Evolutionary conservation across 1,140 invertebrate genomes (phyloP).

Genomic region (Lucilia cuprina): DNA sequence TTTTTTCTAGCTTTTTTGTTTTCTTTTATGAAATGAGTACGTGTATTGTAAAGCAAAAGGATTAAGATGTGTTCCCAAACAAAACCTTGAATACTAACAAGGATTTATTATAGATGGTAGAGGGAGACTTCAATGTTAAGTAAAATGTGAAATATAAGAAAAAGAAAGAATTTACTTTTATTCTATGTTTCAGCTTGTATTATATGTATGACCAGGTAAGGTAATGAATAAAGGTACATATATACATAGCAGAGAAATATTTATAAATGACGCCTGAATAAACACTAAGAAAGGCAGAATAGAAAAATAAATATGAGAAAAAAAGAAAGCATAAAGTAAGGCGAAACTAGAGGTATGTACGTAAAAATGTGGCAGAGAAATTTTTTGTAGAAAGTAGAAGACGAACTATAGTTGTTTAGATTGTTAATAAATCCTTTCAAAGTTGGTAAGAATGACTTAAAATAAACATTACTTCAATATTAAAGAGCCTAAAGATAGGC

Average conservation of each 20-base stretch:
- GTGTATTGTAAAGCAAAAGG: not conserved
- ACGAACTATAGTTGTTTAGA: not conserved
- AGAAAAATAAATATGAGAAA: not conserved
- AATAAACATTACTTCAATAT: too few relatives aligned
- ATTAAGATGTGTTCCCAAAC: not conserved
- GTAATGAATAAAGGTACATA: not conserved
- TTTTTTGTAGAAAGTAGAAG: not conserved
- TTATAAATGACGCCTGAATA: conserved; percentile 2
- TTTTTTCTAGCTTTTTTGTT: not conserved
- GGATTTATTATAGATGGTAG: not conserved
- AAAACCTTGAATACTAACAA: conserved; percentile 14
- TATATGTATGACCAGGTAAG: conserved; percentile 1
- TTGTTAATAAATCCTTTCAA: too few relatives aligned
- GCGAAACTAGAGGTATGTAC: not conserved
- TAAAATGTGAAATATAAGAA: not conserved
- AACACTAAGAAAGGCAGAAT: not conserved
- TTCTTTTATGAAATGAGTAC: not conserved
- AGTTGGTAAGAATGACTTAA: too few relatives aligned
- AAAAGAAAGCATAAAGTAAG: not conserved
- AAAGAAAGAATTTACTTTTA: not conserved
- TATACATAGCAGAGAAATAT: not conserved
- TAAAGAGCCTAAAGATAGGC: too few relatives aligned
- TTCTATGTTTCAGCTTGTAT: not conserved
- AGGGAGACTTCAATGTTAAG: not conserved
- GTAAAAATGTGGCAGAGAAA: not conserved